Evolutionary conservation across 2,797 vertebrate species (phyloP).

Genomic region (Ptychobarbus kaznakovi): DNA sequence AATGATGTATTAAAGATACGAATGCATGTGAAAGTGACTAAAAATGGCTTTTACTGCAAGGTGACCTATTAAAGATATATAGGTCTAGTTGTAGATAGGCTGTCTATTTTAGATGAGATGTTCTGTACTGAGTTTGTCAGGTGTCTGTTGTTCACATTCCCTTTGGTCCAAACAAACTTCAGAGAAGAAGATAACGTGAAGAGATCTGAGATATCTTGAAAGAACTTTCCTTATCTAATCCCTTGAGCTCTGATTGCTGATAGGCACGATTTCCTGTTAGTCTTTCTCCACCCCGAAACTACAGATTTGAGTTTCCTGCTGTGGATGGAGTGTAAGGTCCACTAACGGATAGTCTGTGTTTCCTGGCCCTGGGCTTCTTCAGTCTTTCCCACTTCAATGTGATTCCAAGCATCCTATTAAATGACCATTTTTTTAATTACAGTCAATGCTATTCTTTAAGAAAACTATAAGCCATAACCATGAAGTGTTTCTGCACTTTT

Average conservation of each 20-base stretch:
- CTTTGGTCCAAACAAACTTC: constrained; percentile 1
- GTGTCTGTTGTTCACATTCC: not conserved
- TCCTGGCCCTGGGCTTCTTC: not conserved
- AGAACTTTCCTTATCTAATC: constrained; percentile 43
- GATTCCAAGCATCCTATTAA: constrained; percentile 2
- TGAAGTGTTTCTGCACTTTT: not conserved
- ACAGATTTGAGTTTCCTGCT: constrained; percentile 29
- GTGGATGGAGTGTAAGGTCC: not conserved
- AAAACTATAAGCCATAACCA: not conserved
- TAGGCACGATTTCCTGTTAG: constrained; percentile 28
- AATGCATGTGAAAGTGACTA: not conserved
- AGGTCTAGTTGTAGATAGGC: not conserved
- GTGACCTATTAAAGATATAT: not conserved
- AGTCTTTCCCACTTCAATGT: not conserved
- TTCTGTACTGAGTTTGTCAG: not conserved
- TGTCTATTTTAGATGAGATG: not conserved
- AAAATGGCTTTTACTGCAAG: not conserved
- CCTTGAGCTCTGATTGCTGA: constrained; percentile 19
- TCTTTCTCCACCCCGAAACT: constrained; percentile 17
- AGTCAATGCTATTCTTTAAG: not conserved
- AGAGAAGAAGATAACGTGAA: not conserved
- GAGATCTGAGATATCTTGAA: constrained; percentile 13
- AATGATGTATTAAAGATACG: not conserved
- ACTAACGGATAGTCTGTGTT: constrained; percentile 7
- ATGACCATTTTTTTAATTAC: not conserved